Base-by-base conservation (phyloP, 1,140 invertebrate species). In the Psix sp. region DNA sequence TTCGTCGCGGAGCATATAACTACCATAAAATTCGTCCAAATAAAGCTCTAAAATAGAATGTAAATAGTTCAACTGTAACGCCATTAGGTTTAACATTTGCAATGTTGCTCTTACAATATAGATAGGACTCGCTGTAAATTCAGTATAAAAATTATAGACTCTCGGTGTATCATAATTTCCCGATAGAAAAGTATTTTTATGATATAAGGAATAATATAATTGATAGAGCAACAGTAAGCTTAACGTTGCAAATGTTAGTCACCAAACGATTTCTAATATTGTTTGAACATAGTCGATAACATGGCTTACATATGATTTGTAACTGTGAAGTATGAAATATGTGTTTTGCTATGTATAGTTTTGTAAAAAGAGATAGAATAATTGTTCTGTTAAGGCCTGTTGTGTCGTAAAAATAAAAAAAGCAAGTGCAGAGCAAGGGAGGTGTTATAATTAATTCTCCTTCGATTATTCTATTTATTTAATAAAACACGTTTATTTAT, bases 311-410 rank as follows among this genome's bases (percentile, higher is more conserved):
- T 54, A 46, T 70, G 18, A 60, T 70, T 70, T 60, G 20, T 70
- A 60, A 60, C 11, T 39, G 49, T 59, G 29, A 39, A 39, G 11
- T 17, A 35, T 20, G 14, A 51, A 36, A 4, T 51, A 51, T 60
- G 17, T 39, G 39, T 70, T 70, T 70, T 70, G 66, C 66, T 60
- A 70, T 54, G 35, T 60, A 70, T 70, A 70, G 48, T 70, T 70
- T 70, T 70, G 54, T 70, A 57, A 60, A 60, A 70, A 66, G 9
- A 43, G 14, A 17, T 68, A 70, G 65, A 60, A 0, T 59, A 51
- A 45, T 70, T 13, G 18, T 70, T 70, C 54, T 60, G 56, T 70
- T 60, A 54, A 70, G 40, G 66, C 66, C 56, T 70, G 66, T 70
- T 70, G 48, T 70, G 29, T 54, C 54, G 56, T 70, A 60, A 60